Conservation (phyloP, 2,888 invertebrate genomes). For the Thecophora atra region DNA sequence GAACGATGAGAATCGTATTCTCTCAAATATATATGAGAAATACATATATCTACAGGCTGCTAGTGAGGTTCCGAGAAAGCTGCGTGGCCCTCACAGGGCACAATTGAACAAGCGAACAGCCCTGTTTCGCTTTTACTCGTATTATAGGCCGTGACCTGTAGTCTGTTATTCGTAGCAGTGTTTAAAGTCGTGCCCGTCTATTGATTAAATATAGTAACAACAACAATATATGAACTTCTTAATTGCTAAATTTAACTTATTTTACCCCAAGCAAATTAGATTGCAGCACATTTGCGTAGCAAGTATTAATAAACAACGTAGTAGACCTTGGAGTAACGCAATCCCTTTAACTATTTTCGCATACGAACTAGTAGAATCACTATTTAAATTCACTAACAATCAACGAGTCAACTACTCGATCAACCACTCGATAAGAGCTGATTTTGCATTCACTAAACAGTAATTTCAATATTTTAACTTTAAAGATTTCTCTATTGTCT, state of each 20-base stretch:
- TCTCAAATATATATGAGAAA: too few species aligned
- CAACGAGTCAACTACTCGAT: too few species aligned
- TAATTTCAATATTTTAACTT: not conserved
- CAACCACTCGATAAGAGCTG: not conserved
- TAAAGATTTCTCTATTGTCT: not conserved
- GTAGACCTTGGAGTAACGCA: too few species aligned
- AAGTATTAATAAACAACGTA: too few species aligned
- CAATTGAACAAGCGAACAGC: slow-evolving; percentile 37
- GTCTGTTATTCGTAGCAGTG: slow-evolving; percentile 58
- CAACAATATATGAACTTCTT: slow-evolving; percentile 38
- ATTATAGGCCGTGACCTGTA: slow-evolving; percentile 63
- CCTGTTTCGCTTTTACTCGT: slow-evolving; percentile 47
- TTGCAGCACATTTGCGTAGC: too few species aligned
- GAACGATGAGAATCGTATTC: too few species aligned
- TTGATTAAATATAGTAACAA: slow-evolving; percentile 57
- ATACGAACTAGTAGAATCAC: too few species aligned
- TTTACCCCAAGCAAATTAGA: too few species aligned
- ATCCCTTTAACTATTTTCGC: too few species aligned
- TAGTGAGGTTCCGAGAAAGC: slow-evolving; percentile 11
- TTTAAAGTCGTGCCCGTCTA: slow-evolving; percentile 61
- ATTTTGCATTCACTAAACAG: not conserved
- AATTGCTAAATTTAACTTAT: not conserved
- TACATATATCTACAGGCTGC: not conserved
- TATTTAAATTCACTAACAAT: too few species aligned
- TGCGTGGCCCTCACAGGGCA: slow-evolving; percentile 36